A percentile compares a stretch with the other conserved stretches of the same genome.
These are phyloP conservation scores for Andricus quercusramuli DNA, from an alignment of 2,888 invertebrate genomes.

Conservation along the genomic window DNA sequence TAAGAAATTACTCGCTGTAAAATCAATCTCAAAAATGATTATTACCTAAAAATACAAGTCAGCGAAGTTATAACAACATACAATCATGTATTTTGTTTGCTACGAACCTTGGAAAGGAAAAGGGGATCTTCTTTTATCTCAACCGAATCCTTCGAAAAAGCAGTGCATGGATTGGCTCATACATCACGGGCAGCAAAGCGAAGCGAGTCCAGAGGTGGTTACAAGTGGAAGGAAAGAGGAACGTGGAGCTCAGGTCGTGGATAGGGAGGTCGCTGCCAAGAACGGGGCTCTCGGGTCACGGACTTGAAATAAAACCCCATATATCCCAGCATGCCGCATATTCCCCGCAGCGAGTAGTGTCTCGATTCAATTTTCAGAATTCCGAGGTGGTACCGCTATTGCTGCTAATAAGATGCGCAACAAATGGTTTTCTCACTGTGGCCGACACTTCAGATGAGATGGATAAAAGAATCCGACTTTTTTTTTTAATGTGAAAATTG, in stretches of 20 bases:
- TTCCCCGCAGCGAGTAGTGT: slow-evolving; percentile 30
- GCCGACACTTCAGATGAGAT: not conserved
- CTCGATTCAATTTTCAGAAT: not conserved
- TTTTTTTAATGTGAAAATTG: no score
- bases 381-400: slow-evolving; percentile 8
- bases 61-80: not conserved
- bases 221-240: slow-evolving; percentile 32
- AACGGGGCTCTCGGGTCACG: slow-evolving; percentile 32
- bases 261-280: slow-evolving; percentile 29
- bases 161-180: slow-evolving; percentile 30
- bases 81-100: not conserved
- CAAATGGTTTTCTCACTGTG: not conserved
- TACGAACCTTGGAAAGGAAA: not conserved
- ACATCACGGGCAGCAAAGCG: slow-evolving; percentile 20
- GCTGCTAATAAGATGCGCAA: slow-evolving; percentile 9
- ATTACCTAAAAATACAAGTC: not conserved
- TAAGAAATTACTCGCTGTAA: no score
- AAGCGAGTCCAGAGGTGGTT: slow-evolving; percentile 21
- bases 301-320: slow-evolving; percentile 38
- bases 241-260: slow-evolving; percentile 28
- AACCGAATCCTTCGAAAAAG: not conserved
- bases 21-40: no score
- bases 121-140: not conserved
- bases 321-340: slow-evolving; percentile 29
- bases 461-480: not conserved